A percentile compares a stretch with the other conserved stretches of the same genome.
phyloP scores from a whole-genome alignment of 2,113 vertebrate genomes.

The Indicator maculatus region DNA sequence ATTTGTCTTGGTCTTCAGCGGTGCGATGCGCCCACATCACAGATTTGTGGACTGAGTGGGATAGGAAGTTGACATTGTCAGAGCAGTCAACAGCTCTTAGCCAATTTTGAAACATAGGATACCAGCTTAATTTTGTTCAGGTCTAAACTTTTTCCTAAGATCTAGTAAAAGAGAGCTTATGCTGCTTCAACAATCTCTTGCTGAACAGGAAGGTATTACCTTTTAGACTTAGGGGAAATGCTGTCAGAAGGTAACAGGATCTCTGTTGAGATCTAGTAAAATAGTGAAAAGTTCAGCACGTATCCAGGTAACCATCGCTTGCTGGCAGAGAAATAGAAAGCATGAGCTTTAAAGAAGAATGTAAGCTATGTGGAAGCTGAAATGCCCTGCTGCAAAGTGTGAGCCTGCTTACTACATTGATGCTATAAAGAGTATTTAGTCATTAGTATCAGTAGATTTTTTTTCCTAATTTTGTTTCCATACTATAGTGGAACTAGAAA shows the following conservation, averaged over 20 bases:
- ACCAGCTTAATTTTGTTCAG: slow-evolving; percentile 28
- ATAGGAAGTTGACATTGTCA: neutral
- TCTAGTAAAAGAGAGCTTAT: neutral
- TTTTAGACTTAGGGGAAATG: slow-evolving; percentile 1
- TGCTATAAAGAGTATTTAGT: neutral
- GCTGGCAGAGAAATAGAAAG: neutral
- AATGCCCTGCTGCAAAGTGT: neutral
- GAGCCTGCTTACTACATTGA: neutral
- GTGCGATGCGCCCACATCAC: neutral
- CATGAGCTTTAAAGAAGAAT: neutral
- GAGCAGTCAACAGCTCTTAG: neutral
- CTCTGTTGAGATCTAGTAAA: neutral
- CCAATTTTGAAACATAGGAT: neutral
- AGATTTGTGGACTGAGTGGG: slow-evolving; percentile 11
- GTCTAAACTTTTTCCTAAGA: neutral
- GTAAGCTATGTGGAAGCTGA: neutral
- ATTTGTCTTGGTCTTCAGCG: slow-evolving; percentile 21
- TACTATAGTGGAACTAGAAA: neutral
- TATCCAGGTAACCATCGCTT: neutral
- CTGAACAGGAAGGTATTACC: neutral
- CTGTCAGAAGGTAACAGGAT: neutral
- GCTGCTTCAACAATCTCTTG: neutral
- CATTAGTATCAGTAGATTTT: neutral
- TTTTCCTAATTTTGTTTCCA: neutral
- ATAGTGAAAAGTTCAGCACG: neutral